Evolutionary conservation across 2,113 vertebrate species (phyloP).

Genomic region (Cavia aperea): DNA sequence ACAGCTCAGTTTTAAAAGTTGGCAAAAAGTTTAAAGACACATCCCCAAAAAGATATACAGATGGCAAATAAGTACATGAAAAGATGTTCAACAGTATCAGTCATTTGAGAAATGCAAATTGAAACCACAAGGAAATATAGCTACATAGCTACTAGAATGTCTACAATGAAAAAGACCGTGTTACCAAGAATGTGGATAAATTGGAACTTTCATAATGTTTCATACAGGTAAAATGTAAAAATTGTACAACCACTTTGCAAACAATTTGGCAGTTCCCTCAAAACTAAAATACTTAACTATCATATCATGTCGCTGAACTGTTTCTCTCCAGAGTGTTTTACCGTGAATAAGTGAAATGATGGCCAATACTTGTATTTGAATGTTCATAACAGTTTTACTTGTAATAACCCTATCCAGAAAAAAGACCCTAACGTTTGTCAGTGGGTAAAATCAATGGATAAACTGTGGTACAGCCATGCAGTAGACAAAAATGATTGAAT

Average conservation of each 20-base stretch:
- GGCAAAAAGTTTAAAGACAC: slow-evolving; percentile 3
- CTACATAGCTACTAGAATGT: not conserved
- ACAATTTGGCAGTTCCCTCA: not conserved
- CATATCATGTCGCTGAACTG: not conserved
- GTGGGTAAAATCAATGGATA: not conserved
- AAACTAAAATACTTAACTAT: not conserved
- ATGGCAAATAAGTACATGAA: slow-evolving; percentile 39
- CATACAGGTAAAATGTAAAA: not conserved
- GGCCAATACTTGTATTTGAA: not conserved
- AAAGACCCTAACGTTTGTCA: not conserved
- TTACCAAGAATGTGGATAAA: not conserved
- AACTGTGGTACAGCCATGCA: not conserved
- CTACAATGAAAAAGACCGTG: not conserved
- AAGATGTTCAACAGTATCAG: slow-evolving; percentile 32
- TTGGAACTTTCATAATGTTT: not conserved
- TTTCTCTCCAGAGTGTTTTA: not conserved
- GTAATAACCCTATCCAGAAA: not conserved
- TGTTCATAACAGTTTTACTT: not conserved
- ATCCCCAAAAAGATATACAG: slow-evolving; percentile 1
- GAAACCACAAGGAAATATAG: not conserved
- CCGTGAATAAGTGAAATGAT: not conserved
- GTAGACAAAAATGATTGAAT: not conserved
- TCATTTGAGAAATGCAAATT: slow-evolving; percentile 40
- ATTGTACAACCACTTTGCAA: not conserved
- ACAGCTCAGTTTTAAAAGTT: slow-evolving; percentile 14